These are phyloP conservation scores for Epistrophella euchroma DNA, from an alignment of 2,888 invertebrate species.

Conservation along the genomic window DNA sequence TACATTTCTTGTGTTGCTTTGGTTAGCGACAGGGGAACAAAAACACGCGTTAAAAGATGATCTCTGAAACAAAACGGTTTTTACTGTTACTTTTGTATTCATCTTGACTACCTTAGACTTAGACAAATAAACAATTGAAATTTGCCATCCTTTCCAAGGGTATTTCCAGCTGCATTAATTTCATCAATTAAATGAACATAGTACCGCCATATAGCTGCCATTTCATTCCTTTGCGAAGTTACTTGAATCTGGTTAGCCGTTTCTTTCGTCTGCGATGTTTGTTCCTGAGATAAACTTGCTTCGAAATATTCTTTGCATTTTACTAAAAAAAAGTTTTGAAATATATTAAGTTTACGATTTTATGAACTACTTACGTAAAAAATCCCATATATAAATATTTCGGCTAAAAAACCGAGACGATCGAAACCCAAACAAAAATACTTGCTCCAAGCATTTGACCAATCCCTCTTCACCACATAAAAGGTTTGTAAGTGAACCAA, in stretches of 20 bases:
- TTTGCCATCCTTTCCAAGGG: conserved; percentile 96
- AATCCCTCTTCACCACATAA: conserved; percentile 98
- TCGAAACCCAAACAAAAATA: conserved; percentile 97
- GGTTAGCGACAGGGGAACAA: conserved; percentile 95
- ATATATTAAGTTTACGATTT: neutral
- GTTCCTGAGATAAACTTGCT: conserved; percentile 84
- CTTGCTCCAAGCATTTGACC: conserved; percentile 96
- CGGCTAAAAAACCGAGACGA: conserved; percentile 96
- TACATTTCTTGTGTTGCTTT: conserved; percentile 97
- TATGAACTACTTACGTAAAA: conserved; percentile 88
- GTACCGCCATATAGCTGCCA: conserved; percentile 91
- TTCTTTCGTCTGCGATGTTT: conserved; percentile 78
- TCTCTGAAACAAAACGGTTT: conserved; percentile 86
- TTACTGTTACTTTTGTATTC: neutral
- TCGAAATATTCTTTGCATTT: conserved; percentile 91
- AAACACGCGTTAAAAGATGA: conserved; percentile 94
- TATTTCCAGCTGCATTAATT: conserved; percentile 92
- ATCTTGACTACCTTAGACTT: conserved; percentile 90
- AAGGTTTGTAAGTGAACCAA: conserved; percentile 93
- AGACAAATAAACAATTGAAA: conserved; percentile 98
- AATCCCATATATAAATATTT: conserved; percentile 99
- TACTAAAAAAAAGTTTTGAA: conserved; percentile 75
- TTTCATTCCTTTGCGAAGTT: conserved; percentile 83
- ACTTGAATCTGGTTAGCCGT: conserved; percentile 79
- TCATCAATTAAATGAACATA: conserved; percentile 95